These are phyloP conservation scores for Clinocottus analis DNA, from an alignment of 2,113 vertebrate species.

Conservation along the genomic window DNA sequence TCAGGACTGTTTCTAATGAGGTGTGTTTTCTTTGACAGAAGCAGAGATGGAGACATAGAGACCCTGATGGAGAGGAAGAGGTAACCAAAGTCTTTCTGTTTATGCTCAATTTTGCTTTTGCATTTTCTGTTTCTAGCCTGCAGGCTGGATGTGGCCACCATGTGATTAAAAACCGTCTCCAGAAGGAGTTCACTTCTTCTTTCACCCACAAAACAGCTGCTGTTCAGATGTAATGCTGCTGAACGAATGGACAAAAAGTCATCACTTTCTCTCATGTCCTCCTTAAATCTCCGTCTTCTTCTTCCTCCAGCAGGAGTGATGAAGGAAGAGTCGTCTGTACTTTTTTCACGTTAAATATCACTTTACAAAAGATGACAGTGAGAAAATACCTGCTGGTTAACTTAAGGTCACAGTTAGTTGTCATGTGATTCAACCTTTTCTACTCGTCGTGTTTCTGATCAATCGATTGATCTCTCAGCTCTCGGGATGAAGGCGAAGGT, in stretches of 20 bases:
- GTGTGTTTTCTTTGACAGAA: constrained; percentile 20
- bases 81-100: constrained; percentile 29
- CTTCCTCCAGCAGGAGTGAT: no score
- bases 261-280: no score
- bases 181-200: constrained; percentile 47
- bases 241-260: no score
- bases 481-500: constrained; percentile 82
- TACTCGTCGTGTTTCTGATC: neutral
- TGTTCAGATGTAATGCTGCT: constrained; percentile 22
- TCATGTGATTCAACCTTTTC: neutral
- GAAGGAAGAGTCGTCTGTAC: no score
- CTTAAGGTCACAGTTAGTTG: neutral
- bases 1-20: neutral
- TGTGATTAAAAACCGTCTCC: constrained; percentile 56
- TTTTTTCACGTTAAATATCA: neutral
- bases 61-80: constrained; percentile 73
- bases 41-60: constrained; percentile 39
- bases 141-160: constrained; percentile 57
- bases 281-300: no score
- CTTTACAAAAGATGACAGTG: neutral
- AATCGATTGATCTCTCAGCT: constrained; percentile 70
- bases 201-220: constrained; percentile 18
- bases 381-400: neutral
- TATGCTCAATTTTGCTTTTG: neutral
- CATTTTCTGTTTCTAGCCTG: neutral